A percentile compares a stretch with the other conserved stretches of the same genome.
Conservation (phyloP, 2,888 invertebrate genomes). For the Thera obeliscata region DNA sequence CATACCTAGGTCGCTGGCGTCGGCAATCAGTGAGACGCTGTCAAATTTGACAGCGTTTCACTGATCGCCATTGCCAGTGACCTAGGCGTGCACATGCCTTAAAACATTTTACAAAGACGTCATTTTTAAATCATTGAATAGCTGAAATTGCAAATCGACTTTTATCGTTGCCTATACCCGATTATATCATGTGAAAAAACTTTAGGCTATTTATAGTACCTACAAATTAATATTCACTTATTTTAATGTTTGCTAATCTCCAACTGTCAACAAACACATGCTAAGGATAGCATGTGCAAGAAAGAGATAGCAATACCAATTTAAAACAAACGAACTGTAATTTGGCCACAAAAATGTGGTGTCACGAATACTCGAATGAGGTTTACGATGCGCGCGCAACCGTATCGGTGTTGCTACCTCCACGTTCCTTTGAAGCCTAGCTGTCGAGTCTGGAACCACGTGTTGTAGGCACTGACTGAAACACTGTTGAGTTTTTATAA, state of each 20-base stretch:
- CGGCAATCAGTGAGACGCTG: too few relatives aligned
- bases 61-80: too few relatives aligned
- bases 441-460: neutral
- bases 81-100: too few relatives aligned
- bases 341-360: conserved; percentile 41
- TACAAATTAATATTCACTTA: neutral
- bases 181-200: too few relatives aligned
- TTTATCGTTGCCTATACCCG: too few relatives aligned
- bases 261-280: neutral
- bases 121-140: too few relatives aligned
- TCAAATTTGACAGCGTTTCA: too few relatives aligned
- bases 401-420: conserved; percentile 15
- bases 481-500: neutral
- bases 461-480: neutral
- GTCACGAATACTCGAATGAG: conserved; percentile 35
- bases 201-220: too few relatives aligned
- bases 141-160: too few relatives aligned
- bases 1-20: too few relatives aligned
- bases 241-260: neutral
- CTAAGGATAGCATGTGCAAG: conserved; percentile 12
- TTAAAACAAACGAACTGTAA: conserved; percentile 40
- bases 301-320: conserved; percentile 24
- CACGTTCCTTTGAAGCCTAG: neutral
- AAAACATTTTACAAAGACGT: too few relatives aligned
- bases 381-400: conserved; percentile 35